Evolutionary conservation across 2,113 vertebrate genomes (phyloP).

Genomic region (Sinocyclocheilus anophthalmus): DNA sequence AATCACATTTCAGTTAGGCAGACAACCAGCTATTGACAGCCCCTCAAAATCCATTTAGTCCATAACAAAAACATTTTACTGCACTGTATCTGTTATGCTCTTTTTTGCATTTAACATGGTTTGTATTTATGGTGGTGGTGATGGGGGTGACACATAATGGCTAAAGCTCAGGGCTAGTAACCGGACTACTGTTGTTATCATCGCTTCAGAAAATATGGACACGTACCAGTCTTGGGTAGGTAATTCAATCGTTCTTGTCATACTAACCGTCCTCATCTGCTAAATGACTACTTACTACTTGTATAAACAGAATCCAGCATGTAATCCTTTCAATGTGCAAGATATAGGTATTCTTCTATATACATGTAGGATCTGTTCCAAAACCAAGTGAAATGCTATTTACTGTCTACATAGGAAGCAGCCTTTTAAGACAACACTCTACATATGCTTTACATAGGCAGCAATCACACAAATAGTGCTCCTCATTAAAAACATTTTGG

Average conservation of each 20-base stretch:
- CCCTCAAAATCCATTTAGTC: slow-evolving; percentile 26
- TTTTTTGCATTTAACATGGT: not conserved
- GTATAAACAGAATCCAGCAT: not conserved
- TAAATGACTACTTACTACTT: not conserved
- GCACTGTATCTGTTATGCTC: not conserved
- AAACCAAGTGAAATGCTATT: slow-evolving; percentile 1
- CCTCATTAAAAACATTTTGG: not conserved
- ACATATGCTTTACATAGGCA: not conserved
- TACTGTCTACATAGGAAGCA: not conserved
- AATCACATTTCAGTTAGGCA: slow-evolving; percentile 38
- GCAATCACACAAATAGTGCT: not conserved
- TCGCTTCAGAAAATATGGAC: not conserved
- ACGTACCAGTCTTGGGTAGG: too few species aligned
- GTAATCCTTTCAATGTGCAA: not conserved
- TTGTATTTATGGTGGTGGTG: not conserved
- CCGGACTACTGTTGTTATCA: not conserved
- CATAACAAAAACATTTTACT: not conserved
- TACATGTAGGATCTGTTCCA: slow-evolving; percentile 7
- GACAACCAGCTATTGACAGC: slow-evolving; percentile 41
- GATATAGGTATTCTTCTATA: slow-evolving; percentile 1
- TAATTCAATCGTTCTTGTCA: too few species aligned
- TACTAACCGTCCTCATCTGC: too few species aligned
- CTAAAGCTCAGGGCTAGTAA: not conserved
- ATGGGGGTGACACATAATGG: not conserved
- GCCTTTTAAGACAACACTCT: not conserved